phyloP scores from a whole-genome alignment of 2,797 vertebrate genomes.

The Podargus strigoides region DNA sequence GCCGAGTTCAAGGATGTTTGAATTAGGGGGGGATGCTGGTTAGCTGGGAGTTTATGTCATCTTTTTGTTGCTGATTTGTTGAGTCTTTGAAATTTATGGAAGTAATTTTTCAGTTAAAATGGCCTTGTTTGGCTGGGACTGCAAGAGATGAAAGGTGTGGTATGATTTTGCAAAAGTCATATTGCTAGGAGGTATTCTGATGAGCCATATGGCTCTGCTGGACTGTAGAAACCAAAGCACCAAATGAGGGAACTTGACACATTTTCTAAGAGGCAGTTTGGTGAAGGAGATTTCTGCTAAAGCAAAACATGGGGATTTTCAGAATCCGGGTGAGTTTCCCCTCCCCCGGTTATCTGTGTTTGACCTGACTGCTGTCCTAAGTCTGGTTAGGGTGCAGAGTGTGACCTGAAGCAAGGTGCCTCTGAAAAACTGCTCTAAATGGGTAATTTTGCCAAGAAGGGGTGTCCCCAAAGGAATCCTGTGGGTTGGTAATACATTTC shows the following conservation, averaged over 20 bases:
- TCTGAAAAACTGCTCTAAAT: neutral
- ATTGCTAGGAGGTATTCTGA: neutral
- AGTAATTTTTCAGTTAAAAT: neutral
- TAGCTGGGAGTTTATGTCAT: neutral
- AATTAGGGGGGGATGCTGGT: neutral
- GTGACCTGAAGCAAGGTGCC: neutral
- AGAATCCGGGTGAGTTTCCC: neutral
- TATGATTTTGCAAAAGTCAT: neutral
- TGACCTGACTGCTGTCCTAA: neutral
- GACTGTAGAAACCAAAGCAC: neutral
- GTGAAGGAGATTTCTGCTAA: neutral
- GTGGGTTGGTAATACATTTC: neutral
- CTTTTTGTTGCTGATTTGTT: neutral
- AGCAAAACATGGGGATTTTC: neutral
- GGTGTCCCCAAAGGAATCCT: neutral
- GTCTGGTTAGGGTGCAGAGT: neutral
- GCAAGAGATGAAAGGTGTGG: neutral
- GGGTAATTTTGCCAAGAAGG: neutral
- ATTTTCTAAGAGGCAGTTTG: constrained; percentile 15
- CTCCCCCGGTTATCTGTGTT: neutral
- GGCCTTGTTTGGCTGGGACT: neutral
- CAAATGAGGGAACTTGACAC: neutral
- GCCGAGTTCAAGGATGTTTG: neutral
- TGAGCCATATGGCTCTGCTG: neutral
- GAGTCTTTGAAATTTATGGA: neutral